Base-by-base conservation (phyloP, 2,888 invertebrate species). In the Thymelicus sylvestris region DNA sequence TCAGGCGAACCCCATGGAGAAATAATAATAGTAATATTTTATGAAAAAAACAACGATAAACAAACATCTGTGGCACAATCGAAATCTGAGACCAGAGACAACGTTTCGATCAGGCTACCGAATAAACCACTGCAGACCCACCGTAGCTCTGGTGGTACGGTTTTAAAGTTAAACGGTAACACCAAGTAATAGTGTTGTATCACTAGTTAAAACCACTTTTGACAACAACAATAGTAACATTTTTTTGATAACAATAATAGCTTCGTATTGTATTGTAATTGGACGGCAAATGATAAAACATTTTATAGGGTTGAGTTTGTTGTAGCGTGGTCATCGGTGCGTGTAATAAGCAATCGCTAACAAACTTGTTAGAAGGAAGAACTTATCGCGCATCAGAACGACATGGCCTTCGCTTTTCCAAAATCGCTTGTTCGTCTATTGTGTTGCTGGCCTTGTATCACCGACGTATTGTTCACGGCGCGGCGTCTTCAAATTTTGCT, bases 381-480 rank as follows among this genome's bases (percentile, higher is more conserved):
- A 85, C 85, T 88, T 89, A 90, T 91, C 90, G 80, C 50, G 74
- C 77, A 87, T 90, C 88, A 74, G 74, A 77, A 80, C 82, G 83
- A 85, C 84, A 86, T 74, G 88, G 87, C 92, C 92, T 92, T 91
- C 87, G 79, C 86, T 85, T 92, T 92, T 91, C 85, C 91, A 92
- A 93, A 92, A 91, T 89, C 84, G 84, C 83, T 81, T 78, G 73
- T 78, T 76, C 79, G 81, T 78, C 89, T 82, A 91, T 91, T 91
- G 91, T 90, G 79, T 82, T 72, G 66, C 48, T 75, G 85, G 80
- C 88, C 88, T 87, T 87, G 85, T 75, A 71, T 74, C 31, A 65
- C 66, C 67, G 73, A 63, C 66, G 79, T 74, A 82, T 83, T 82
- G 79, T 81, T 75, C 75, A 76, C 3, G 31, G 31, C 19, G 44